Conservation (phyloP, 2,888 invertebrate genomes). For the Cybosia mesomella region DNA sequence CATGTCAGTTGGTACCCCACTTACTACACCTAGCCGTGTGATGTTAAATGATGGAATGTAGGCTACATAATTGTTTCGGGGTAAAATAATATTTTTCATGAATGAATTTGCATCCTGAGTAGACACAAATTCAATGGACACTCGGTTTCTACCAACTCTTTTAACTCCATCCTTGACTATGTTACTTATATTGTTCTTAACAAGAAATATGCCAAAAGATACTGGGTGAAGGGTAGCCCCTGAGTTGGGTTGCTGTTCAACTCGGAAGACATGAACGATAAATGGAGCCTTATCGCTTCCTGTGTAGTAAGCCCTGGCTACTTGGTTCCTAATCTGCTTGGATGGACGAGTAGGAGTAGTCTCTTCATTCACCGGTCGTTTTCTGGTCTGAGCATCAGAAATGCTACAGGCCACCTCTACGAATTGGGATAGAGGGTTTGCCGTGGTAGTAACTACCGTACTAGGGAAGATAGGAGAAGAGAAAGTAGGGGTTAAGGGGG, state of each 20-base stretch:
- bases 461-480: too few relatives aligned
- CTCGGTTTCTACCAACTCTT: neutral
- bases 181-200: too few relatives aligned
- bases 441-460: too few relatives aligned
- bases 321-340: too few relatives aligned
- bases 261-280: neutral
- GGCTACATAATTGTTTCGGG: neutral
- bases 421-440: neutral
- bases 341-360: too few relatives aligned
- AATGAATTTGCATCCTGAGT: neutral
- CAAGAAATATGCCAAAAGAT: neutral
- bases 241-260: neutral
- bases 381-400: neutral
- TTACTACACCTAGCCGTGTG: too few relatives aligned
- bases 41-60: neutral
- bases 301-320: too few relatives aligned
- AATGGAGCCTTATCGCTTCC: too few relatives aligned
- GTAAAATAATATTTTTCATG: neutral
- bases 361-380: too few relatives aligned
- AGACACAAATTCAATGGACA: neutral
- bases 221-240: neutral
- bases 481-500: too few relatives aligned
- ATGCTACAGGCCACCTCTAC: neutral
- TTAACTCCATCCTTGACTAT: too few relatives aligned
- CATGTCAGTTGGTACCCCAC: too few relatives aligned